Conservation (phyloP, 2,113 vertebrate genomes). For the Gymnogyps californianus region DNA sequence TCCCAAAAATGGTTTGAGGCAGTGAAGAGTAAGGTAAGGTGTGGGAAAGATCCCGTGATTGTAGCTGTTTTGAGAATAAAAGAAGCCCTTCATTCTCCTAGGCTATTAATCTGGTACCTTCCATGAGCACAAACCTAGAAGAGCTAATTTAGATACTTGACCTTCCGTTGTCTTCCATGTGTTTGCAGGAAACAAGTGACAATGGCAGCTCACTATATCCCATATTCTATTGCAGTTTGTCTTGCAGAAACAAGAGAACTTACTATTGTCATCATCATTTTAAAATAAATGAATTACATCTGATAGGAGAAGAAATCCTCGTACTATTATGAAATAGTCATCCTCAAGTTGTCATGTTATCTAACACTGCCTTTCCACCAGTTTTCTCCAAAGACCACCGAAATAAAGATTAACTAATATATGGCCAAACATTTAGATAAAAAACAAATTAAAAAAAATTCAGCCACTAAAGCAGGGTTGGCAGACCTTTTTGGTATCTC, state of each 20-base stretch:
- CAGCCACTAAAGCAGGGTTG: neutral
- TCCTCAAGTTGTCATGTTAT: neutral
- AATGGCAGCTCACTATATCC: neutral
- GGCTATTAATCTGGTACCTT: slow-evolving; percentile 5
- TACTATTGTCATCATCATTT: neutral
- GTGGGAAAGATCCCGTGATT: slow-evolving; percentile 59
- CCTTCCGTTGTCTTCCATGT: neutral
- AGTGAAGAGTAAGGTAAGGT: slow-evolving; percentile 42
- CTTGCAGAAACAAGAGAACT: neutral
- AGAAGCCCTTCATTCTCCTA: slow-evolving; percentile 27
- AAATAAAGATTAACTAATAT: neutral
- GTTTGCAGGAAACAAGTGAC: neutral
- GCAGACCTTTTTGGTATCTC: neutral
- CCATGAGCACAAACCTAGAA: neutral
- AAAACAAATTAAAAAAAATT: neutral
- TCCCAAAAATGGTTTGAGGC: slow-evolving; percentile 59
- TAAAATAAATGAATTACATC: neutral
- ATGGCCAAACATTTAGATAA: neutral
- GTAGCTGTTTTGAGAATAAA: slow-evolving; percentile 42
- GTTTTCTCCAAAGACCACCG: neutral
- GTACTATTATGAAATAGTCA: neutral
- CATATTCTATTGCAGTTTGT: neutral
- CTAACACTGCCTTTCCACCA: neutral
- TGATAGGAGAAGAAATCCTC: neutral
- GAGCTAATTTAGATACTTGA: neutral